Evolutionary conservation across 2,797 vertebrate genomes (phyloP).

Genomic region (Channallabes apus): DNA sequence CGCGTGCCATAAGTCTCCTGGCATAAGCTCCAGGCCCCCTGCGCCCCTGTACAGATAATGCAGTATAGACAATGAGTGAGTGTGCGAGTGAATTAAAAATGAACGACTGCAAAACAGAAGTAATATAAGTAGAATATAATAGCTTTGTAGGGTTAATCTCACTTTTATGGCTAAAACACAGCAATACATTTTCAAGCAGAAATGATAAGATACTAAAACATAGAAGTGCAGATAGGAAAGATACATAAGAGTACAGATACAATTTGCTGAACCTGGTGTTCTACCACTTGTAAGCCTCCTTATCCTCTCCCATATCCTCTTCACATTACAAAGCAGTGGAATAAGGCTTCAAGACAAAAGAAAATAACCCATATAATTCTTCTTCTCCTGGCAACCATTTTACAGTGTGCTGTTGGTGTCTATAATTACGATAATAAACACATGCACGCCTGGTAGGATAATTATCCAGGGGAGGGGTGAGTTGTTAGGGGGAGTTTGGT

Average conservation of each 20-base stretch:
- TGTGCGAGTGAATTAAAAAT: not conserved
- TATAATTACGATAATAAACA: constrained; percentile 50
- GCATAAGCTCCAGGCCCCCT: too few species aligned
- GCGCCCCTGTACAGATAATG: too few species aligned
- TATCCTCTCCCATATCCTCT: not conserved
- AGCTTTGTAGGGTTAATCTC: not conserved
- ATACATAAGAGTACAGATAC: not conserved
- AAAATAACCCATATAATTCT: constrained; percentile 16
- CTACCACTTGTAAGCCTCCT: not conserved
- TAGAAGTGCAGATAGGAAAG: not conserved
- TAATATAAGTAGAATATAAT: not conserved
- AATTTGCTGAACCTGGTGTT: not conserved
- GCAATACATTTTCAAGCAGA: not conserved
- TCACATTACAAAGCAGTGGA: not conserved
- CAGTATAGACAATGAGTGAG: too few species aligned
- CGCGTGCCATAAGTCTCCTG: too few species aligned
- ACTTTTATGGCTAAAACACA: not conserved
- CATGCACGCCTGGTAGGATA: constrained; percentile 38
- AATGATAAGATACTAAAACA: not conserved
- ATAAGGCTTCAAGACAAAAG: not conserved
- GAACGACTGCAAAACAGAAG: not conserved
- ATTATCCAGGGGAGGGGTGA: constrained; percentile 29
- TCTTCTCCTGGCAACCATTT: constrained; percentile 46
- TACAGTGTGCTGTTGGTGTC: constrained; percentile 25
- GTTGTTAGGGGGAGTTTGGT: too few species aligned